Evolutionary conservation across 2,113 vertebrate species (phyloP).

Genomic region (Trinectes maculatus): DNA sequence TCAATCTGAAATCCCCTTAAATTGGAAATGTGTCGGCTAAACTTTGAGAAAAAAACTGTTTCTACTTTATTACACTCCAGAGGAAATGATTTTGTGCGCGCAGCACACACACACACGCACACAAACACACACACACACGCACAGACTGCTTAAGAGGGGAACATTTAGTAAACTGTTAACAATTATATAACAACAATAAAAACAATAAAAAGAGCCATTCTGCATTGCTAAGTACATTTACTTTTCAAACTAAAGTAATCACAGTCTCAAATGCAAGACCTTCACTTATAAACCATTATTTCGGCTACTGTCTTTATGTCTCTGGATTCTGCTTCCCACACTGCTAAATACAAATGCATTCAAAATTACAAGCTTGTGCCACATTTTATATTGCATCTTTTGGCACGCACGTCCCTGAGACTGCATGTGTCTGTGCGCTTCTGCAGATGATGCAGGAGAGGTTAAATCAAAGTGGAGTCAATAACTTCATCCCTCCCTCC

Average conservation of each 20-base stretch:
- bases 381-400: slow-evolving; percentile 16
- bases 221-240: too few relatives aligned
- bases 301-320: background rate
- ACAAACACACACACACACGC: too few relatives aligned
- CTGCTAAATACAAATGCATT: background rate
- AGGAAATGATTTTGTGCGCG: background rate
- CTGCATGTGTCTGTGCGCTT: slow-evolving; percentile 53
- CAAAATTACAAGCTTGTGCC: background rate
- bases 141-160: background rate
- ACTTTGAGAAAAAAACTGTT: slow-evolving; percentile 11
- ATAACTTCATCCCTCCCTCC: slow-evolving; percentile 71
- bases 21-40: slow-evolving; percentile 48
- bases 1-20: slow-evolving; percentile 46
- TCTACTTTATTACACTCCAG: background rate
- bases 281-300: slow-evolving; percentile 5
- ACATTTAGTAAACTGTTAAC: too few relatives aligned
- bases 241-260: background rate
- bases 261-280: background rate
- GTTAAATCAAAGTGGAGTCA: slow-evolving; percentile 78
- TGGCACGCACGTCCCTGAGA: slow-evolving; percentile 5
- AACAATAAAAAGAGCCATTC: too few relatives aligned
- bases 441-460: slow-evolving; percentile 63
- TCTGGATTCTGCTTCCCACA: background rate
- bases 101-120: too few relatives aligned
- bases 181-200: too few relatives aligned